Conservation (phyloP, 2,888 invertebrate genomes). For the Papilio elwesi region DNA sequence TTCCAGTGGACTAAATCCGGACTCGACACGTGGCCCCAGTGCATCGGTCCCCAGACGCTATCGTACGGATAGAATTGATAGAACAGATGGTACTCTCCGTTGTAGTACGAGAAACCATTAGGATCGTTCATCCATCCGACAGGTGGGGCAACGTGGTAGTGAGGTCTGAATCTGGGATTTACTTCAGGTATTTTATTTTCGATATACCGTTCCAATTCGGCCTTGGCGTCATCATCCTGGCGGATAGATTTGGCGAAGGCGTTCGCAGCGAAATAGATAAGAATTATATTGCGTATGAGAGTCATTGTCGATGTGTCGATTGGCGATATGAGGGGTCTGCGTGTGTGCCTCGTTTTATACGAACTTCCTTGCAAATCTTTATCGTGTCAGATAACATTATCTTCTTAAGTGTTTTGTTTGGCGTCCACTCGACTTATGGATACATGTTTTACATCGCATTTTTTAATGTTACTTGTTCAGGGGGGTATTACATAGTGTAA, state of each 20-base stretch:
- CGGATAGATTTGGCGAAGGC: constrained; percentile 49
- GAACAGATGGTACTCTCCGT: constrained; percentile 80
- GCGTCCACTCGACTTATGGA: constrained; percentile 36
- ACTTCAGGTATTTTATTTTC: constrained; percentile 61
- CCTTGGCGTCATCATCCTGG: constrained; percentile 51
- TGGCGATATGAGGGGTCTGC: background rate
- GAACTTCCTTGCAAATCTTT: constrained; percentile 24
- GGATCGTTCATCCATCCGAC: constrained; percentile 85
- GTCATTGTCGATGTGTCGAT: constrained; percentile 40
- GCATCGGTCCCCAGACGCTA: constrained; percentile 77
- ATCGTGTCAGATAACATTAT: constrained; percentile 39
- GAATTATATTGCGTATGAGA: constrained; percentile 40
- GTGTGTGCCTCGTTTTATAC: constrained; percentile 25
- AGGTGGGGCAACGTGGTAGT: constrained; percentile 72
- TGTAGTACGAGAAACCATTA: constrained; percentile 80
- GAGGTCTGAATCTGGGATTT: constrained; percentile 66
- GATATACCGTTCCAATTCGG: constrained; percentile 67
- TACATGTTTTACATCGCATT: constrained; percentile 8
- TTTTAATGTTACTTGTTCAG: background rate
- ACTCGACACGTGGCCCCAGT: constrained; percentile 82
- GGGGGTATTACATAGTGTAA: background rate
- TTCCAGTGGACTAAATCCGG: constrained; percentile 79
- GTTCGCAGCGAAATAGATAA: constrained; percentile 50
- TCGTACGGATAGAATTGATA: constrained; percentile 82
- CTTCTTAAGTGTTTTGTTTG: constrained; percentile 40